A percentile compares a stretch with the other conserved stretches of the same genome.
Conservation (phyloP, 2,113 vertebrate genomes). For the Polypterus senegalus region DNA sequence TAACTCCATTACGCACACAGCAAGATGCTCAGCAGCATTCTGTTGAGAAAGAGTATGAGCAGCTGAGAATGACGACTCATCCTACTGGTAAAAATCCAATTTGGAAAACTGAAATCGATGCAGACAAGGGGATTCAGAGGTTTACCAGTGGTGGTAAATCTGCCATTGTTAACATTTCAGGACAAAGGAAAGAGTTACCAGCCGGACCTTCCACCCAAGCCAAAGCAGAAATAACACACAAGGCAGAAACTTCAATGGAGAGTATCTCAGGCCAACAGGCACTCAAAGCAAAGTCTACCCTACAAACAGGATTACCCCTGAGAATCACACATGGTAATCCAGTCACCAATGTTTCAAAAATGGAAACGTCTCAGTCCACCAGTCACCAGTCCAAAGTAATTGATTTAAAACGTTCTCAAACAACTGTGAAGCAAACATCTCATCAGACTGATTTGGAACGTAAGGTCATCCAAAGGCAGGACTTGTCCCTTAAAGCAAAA, state of each 20-base stretch:
- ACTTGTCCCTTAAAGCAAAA: slow-evolving; percentile 5
- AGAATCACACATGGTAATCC: no score
- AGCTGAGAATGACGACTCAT: slow-evolving; percentile 30
- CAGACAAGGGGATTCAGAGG: slow-evolving; percentile 32
- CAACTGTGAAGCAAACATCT: no score
- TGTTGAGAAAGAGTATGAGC: slow-evolving; percentile 30
- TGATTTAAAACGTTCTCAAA: no score
- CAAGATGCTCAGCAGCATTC: slow-evolving; percentile 29
- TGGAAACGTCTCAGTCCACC: no score
- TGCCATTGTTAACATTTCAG: slow-evolving; percentile 25
- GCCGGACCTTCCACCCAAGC: slow-evolving; percentile 19
- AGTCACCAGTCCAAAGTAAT: no score
- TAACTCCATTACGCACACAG: slow-evolving; percentile 35
- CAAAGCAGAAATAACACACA: slow-evolving; percentile 27
- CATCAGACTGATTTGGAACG: no score
- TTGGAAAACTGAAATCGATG: slow-evolving; percentile 33
- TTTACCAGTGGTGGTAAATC: slow-evolving; percentile 32
- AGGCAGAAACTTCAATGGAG: slow-evolving; percentile 17
- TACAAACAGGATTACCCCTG: slow-evolving; percentile 17
- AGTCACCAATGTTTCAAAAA: no score
- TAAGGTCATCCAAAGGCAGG: slow-evolving; percentile 34
- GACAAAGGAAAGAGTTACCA: slow-evolving; percentile 10
- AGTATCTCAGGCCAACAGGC: slow-evolving; percentile 14
- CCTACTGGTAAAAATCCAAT: slow-evolving; percentile 39
- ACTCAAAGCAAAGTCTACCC: slow-evolving; percentile 30